Evolutionary conservation across 37 sponge, comb jelly and placozoan genomes (phyloP).

Genomic region (Haliclona indistincta): DNA sequence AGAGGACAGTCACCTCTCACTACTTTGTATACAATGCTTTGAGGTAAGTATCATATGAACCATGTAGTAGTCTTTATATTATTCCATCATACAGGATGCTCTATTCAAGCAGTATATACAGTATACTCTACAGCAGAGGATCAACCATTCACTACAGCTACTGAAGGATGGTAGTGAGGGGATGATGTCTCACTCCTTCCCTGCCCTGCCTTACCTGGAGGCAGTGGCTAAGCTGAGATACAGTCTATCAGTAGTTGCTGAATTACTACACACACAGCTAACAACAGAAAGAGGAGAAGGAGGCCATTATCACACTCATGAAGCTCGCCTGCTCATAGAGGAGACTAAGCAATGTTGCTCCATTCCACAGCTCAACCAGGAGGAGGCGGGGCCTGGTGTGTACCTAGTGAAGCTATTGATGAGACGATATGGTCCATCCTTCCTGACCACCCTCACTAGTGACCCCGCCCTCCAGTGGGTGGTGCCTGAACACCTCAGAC

Average conservation of each 20-base stretch:
- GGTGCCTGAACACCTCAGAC: constrained; percentile 29
- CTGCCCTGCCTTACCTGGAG: constrained; percentile 45
- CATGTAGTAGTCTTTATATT: not conserved
- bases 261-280: constrained; percentile 12
- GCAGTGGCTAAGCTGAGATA: constrained; percentile 54
- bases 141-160: not conserved
- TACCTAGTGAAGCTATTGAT: constrained; percentile 65
- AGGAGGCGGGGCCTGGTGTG: constrained; percentile 28
- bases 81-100: constrained; percentile 48
- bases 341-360: not conserved
- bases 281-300: not conserved
- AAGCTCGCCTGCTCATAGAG: not conserved
- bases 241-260: constrained; percentile 40
- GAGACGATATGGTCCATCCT: constrained; percentile 51
- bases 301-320: not conserved
- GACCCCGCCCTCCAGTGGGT: constrained; percentile 39
- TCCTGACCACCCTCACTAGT: constrained; percentile 23
- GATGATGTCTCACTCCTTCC: too few species aligned
- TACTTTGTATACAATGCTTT: constrained; percentile 74
- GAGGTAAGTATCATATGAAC: constrained; percentile 40
- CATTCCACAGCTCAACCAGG: not conserved
- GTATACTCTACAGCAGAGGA: constrained; percentile 1
- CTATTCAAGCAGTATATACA: constrained; percentile 32
- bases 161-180: constrained; percentile 1
- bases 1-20: constrained; percentile 40